Conservation (phyloP, 2,113 vertebrate genomes). For the Sphaerodactylus townsendi region DNA sequence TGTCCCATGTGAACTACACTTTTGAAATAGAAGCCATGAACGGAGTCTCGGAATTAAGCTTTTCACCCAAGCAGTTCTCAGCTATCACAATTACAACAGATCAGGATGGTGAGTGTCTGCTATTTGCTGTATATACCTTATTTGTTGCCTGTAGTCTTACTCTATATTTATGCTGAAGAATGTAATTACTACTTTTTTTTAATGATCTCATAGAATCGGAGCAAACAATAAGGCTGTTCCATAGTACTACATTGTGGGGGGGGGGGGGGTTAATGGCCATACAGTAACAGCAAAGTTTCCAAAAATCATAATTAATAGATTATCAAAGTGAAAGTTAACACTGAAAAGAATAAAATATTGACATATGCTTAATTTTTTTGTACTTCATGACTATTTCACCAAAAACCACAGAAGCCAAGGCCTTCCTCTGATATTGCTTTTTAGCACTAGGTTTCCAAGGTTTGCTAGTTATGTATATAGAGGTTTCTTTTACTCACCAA, state of each 20-base stretch:
- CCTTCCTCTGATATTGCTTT: too few species aligned
- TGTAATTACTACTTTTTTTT: not conserved
- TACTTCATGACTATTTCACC: not conserved
- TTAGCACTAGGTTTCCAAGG: too few species aligned
- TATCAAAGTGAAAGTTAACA: not conserved
- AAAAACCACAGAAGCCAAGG: not conserved
- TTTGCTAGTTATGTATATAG: too few species aligned
- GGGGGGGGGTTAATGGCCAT: too few species aligned
- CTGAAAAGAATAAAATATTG: not conserved
- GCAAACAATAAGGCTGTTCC: not conserved
- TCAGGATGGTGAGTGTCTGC: constrained; percentile 86
- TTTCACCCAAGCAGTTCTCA: constrained; percentile 86
- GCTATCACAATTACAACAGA: constrained; percentile 89
- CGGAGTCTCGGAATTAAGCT: constrained; percentile 89
- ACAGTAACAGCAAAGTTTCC: not conserved
- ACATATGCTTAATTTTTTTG: not conserved
- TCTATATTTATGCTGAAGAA: not conserved
- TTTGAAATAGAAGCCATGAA: constrained; percentile 94
- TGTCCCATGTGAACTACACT: constrained; percentile 92
- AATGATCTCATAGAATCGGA: not conserved
- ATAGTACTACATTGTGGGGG: not conserved
- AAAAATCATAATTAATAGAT: not conserved
- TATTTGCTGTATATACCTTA: not conserved
- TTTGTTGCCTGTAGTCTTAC: not conserved
- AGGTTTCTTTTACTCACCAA: too few species aligned